Conservation (phyloP, 2,113 vertebrate genomes). For the Lampris incognitus region DNA sequence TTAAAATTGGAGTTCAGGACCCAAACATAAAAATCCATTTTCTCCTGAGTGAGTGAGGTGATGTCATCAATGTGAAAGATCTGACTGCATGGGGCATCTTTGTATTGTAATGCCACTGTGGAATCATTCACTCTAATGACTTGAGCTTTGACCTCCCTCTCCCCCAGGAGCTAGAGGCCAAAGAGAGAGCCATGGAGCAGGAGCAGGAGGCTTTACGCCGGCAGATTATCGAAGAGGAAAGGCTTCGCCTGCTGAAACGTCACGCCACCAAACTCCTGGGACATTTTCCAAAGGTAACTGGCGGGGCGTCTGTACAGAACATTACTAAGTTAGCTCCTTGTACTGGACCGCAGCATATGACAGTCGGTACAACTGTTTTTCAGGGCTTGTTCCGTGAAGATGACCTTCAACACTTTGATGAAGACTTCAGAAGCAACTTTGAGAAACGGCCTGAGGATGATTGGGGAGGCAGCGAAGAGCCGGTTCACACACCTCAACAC, state of each 20-base stretch:
- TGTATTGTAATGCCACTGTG: not conserved
- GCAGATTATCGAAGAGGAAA: slow-evolving; percentile 92
- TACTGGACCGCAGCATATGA: not conserved
- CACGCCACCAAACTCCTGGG: slow-evolving; percentile 90
- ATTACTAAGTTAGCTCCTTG: not conserved
- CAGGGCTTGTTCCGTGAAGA: slow-evolving; percentile 90
- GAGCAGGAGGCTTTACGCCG: slow-evolving; percentile 78
- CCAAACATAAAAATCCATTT: too few relatives aligned
- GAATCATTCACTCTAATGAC: slow-evolving; percentile 2
- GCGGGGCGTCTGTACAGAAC: not conserved
- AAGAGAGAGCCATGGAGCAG: slow-evolving; percentile 84
- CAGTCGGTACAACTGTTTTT: slow-evolving; percentile 19
- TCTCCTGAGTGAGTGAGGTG: too few relatives aligned
- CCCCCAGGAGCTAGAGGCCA: slow-evolving; percentile 85
- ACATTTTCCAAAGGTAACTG: slow-evolving; percentile 90
- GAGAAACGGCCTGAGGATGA: slow-evolving; percentile 76
- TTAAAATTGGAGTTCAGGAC: too few relatives aligned
- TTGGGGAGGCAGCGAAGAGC: slow-evolving; percentile 66
- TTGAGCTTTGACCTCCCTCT: slow-evolving; percentile 8
- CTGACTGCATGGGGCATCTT: not conserved
- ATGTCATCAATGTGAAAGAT: too few relatives aligned
- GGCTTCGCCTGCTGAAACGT: slow-evolving; percentile 88
- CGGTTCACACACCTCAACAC: slow-evolving; percentile 55
- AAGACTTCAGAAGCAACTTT: slow-evolving; percentile 87
- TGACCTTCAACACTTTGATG: slow-evolving; percentile 89